Evolutionary conservation across 2,888 invertebrate genomes (phyloP).

Genomic region (Vanessa cardui): DNA sequence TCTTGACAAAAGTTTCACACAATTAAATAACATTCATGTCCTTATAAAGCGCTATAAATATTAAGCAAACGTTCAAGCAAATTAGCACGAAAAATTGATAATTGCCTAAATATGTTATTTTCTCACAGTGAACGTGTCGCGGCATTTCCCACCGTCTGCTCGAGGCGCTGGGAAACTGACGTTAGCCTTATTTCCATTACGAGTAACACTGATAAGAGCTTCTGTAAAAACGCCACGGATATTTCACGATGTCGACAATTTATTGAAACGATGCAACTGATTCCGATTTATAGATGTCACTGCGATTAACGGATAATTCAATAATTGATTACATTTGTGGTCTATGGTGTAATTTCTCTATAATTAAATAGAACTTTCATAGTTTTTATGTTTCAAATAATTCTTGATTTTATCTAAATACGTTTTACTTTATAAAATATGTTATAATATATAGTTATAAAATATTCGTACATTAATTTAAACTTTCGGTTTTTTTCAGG

Average conservation of each 20-base stretch:
- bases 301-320: too few relatives aligned
- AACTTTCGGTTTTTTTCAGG: not conserved
- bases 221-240: slow-evolving; percentile 41
- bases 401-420: too few relatives aligned
- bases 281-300: not conserved
- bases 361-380: too few relatives aligned
- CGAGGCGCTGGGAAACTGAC: slow-evolving; percentile 56
- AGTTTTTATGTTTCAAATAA: too few relatives aligned
- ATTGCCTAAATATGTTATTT: slow-evolving; percentile 47
- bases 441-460: too few relatives aligned
- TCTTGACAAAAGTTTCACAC: not conserved
- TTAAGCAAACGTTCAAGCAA: slow-evolving; percentile 38
- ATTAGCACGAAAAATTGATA: slow-evolving; percentile 39
- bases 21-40: not conserved
- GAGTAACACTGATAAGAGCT: slow-evolving; percentile 45
- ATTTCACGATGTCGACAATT: slow-evolving; percentile 23
- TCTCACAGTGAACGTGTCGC: slow-evolving; percentile 54
- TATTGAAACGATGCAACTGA: not conserved
- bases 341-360: too few relatives aligned
- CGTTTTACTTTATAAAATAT: too few relatives aligned
- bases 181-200: slow-evolving; percentile 53
- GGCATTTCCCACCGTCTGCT: slow-evolving; percentile 63
- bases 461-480: too few relatives aligned
- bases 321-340: too few relatives aligned
- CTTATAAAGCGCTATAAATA: slow-evolving; percentile 22